Base-by-base conservation (phyloP, 2,888 invertebrate species). In the Oligia latruncula region DNA sequence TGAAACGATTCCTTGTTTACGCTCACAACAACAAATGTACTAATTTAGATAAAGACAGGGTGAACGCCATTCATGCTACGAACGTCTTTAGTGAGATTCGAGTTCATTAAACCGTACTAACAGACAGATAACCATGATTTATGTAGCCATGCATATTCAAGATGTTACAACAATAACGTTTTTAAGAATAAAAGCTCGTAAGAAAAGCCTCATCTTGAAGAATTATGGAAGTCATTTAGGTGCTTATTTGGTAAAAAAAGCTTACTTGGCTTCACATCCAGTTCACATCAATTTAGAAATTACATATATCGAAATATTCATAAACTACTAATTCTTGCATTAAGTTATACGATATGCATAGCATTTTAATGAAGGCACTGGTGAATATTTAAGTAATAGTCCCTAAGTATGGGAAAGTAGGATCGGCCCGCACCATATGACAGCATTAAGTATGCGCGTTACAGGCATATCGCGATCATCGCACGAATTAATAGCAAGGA, bases 401-500 rank as follows among this genome's bases (percentile, higher is more conserved):
- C 81, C 84, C 77, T 77, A 85, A 80, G 88, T 92, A 95, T 95
- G 96, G 95, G 96, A 96, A 96, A 92, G 89, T 90, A 84, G 78
- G 89, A 88, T 87, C 86, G 87, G 87, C 87, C 89, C 88, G 91
- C 91, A 91, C 92, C 94, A 94, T 95, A 93, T 94, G 95, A 95
- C 93, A 92, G 93, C 93, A 95, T 96, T 95, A 93, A 85, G 92
- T 94, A 96, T 96, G 93, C 95, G 92, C 91, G 89, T 91, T 92
- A 91, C 89, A 90, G 87, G 91, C 93, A 92, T 96, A 96, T 96
- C 96, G 94, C 92, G 92, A 94, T 93, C 93, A 95, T 95, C 95
- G 92, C 92, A 90, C 91, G 94, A 95, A 96, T 96, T 96, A 96
- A 96, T 96, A 93, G 95, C 95, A 95, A 96, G 95, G 95, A 96